A percentile compares a stretch with the other conserved stretches of the same genome.
These are phyloP conservation scores for Hemibagrus wyckioides DNA, from an alignment of 2,113 vertebrate genomes.

Conservation along the genomic window DNA sequence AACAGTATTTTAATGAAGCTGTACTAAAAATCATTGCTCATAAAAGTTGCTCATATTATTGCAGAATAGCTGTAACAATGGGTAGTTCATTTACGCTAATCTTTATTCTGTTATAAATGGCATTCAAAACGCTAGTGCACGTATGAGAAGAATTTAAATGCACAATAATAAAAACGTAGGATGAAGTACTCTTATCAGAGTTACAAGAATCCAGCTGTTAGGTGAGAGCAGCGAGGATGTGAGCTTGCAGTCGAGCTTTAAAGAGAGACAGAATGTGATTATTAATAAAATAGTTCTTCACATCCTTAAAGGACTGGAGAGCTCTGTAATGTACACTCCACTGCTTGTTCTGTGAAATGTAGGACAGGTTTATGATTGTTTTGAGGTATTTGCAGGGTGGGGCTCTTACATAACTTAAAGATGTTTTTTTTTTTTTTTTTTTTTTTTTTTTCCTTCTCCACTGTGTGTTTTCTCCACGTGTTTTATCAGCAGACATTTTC, in stretches of 20 bases:
- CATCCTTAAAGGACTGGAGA: not conserved
- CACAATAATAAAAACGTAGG: not conserved
- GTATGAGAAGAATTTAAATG: not conserved
- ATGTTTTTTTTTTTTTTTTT: not conserved
- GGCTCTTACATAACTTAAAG: constrained; percentile 6
- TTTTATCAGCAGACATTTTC: not conserved
- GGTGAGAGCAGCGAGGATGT: not conserved
- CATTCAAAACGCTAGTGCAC: not conserved
- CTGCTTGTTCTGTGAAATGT: not conserved
- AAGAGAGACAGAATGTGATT: not conserved
- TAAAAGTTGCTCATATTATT: not conserved
- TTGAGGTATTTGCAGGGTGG: not conserved
- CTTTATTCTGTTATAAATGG: not conserved
- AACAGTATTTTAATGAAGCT: not conserved
- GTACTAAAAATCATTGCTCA: not conserved
- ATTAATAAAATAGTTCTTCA: not conserved
- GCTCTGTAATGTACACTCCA: not conserved
- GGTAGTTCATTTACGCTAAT: not conserved
- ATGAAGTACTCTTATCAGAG: not conserved
- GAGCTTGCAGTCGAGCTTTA: not conserved
- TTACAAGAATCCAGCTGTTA: not conserved
- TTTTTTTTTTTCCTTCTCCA: too few relatives aligned
- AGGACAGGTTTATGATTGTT: constrained; percentile 13
- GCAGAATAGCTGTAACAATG: not conserved
- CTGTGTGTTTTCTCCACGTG: not conserved